Base-by-base conservation (phyloP, 2,113 vertebrate species). In the Oncorhynchus clarkii region DNA sequence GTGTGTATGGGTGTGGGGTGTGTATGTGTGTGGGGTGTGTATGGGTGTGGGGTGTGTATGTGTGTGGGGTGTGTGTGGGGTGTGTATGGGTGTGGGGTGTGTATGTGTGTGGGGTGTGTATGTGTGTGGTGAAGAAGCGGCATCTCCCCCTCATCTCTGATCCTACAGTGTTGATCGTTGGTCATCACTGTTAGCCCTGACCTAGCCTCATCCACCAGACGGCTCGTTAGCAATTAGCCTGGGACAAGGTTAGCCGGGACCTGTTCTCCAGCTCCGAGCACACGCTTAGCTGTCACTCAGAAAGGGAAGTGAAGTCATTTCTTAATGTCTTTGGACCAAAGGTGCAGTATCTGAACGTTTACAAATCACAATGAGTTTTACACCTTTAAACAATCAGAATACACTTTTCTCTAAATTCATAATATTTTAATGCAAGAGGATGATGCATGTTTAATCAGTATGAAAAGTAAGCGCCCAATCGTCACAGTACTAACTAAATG, bases 121-220 rank as follows among this genome's bases (percentile, higher is more conserved):
- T 14, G 16, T 54, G 60, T n/a, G 9, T n/a, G 26, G 12, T 26
- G 22, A 64, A 13, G 72, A 79, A 67, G 22, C 18, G 24, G 48
- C 66, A 11, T 49, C 69, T 2, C 76, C 76, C 82, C 72, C 77
- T 82, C 34, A 62, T 34, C 45, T 78, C 70, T 72, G 74, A 75
- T 59, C 27, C n/a, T 7, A 12, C n/a, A 60, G n/a, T 49, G 5
- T 16, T 59, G 59, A 12, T 57, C 65, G 26, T 29, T 4, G 12
- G 64, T n/a, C 48, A 27, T 27, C 18, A 14, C 48, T 57, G 65
- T 31, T 45, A 26, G 27, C 24, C 24, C 24, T 14, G 12, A 67
- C 27, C 16, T 31, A 14, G 14, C 26, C 27, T 27, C 8, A 24
- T 16, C 27, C 26, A 27, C 64, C 26, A 45, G 39, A 9, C 9